These are phyloP conservation scores for Ectobius pallidus DNA, from an alignment of 2,888 invertebrate species.

Conservation along the genomic window DNA sequence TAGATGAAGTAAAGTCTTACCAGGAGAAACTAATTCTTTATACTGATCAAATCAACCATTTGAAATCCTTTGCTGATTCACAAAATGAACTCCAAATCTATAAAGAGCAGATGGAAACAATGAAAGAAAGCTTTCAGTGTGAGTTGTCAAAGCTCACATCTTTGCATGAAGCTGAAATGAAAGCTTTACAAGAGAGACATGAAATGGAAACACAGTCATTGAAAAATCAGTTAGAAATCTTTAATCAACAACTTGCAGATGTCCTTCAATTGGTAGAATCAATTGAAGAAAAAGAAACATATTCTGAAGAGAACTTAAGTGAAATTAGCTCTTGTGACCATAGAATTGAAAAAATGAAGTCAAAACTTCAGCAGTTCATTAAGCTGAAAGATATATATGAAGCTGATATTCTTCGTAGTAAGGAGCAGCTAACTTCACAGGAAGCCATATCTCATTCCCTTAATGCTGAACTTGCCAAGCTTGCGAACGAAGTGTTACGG, in stretches of 20 bases:
- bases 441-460: no score
- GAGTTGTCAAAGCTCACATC: neutral
- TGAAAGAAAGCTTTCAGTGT: neutral
- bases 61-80: neutral
- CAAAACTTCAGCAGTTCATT: conserved; percentile 46
- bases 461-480: no score
- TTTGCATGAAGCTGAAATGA: neutral
- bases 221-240: conserved; percentile 63
- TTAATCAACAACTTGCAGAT: conserved; percentile 46
- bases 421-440: neutral
- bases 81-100: neutral
- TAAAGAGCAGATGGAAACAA: neutral
- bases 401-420: neutral
- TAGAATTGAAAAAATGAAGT: conserved; percentile 50
- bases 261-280: neutral
- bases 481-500: no score
- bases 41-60: neutral
- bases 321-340: conserved; percentile 53
- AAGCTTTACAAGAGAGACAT: conserved; percentile 41
- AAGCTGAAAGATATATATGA: neutral
- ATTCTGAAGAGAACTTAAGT: conserved; percentile 46
- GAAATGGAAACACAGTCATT: conserved; percentile 53
- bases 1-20: neutral
- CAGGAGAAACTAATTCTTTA: neutral
- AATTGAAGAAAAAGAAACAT: conserved; percentile 1